Evolutionary conservation across 1,140 invertebrate genomes (phyloP), one percentile per base, ranked within the genome.

Genomic region (Drosophila ironensis): DNA sequence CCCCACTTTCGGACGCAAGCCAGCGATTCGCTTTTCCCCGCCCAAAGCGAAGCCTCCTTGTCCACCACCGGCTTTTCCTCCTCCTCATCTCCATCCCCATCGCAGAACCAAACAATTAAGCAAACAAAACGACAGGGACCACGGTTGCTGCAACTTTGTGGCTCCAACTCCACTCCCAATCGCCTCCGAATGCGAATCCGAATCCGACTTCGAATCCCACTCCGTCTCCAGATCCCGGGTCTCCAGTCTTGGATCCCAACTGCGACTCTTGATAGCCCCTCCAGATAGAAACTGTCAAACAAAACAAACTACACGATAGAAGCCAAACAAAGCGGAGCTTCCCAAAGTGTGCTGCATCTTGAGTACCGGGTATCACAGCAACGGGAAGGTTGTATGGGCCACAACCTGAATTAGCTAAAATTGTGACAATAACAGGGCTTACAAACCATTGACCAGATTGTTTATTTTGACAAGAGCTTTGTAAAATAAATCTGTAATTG

Each of bases 241-340:
- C n/a, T 46, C 28, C 42, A 46, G n/a, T n/a, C n/a, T n/a, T n/a
- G n/a, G n/a, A 60, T 42, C 63, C 56, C 52, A 42, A 22, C 56
- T 41, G 37, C 40, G 37, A 60, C 40, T 56, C 50, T 40, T 52
- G 76, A 57, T 71, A 72, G 57, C 28, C 51, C 73, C 52, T 54
- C 41, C 57, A 73, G 72, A 72, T 72, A 72, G 42, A 81, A 81
- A 68, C 77, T 82, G 78, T 82, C 78, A 84, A 84, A 86, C 69
- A 84, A 84, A 84, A 78, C 69, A 78, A 86, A 74, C 78, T 44
- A 84, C 69, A 82, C 57, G 78, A 84, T 78, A 78, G 47, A 53
- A 52, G 48, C 47, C 53, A 71, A 69, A 71, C 67, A 71, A 71
- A 51, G 54, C 66, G 40, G 45, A 27, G 66, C 72, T 68, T 46